Conservation (phyloP, 2,797 vertebrate species). For the Gephyroberyx darwinii region DNA sequence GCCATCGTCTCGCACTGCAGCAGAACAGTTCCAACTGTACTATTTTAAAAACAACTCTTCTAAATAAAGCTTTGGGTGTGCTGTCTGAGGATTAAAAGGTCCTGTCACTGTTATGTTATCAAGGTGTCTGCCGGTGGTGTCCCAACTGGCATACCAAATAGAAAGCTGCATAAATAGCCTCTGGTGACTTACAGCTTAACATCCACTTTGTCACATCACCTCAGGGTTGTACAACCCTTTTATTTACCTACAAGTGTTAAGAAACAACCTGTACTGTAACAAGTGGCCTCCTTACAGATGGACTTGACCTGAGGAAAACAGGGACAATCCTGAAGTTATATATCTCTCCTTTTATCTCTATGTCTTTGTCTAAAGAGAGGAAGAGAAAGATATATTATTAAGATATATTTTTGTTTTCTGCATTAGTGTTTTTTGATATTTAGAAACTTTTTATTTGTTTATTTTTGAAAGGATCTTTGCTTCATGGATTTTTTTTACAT, state of each 20-base stretch:
- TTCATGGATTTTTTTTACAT: too few relatives aligned
- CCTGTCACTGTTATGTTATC: slow-evolving; percentile 29
- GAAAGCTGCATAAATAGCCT: slow-evolving; percentile 44
- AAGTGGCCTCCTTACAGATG: too few relatives aligned
- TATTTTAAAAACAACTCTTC: slow-evolving; percentile 50
- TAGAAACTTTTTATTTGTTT: too few relatives aligned
- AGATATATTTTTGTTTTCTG: too few relatives aligned
- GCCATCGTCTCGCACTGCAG: slow-evolving; percentile 15
- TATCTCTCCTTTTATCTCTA: background rate
- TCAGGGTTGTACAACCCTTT: slow-evolving; percentile 50
- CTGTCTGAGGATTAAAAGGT: slow-evolving; percentile 64
- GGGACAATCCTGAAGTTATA: background rate
- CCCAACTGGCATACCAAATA: slow-evolving; percentile 9
- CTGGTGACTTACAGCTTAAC: slow-evolving; percentile 29
- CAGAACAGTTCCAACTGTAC: slow-evolving; percentile 26
- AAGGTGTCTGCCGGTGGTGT: slow-evolving; percentile 28
- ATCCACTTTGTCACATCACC: slow-evolving; percentile 12
- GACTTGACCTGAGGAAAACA: background rate
- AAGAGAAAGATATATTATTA: too few relatives aligned
- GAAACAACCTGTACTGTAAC: too few relatives aligned
- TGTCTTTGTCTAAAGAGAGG: too few relatives aligned
- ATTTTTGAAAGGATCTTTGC: too few relatives aligned
- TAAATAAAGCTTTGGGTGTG: slow-evolving; percentile 49
- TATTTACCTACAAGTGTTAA: slow-evolving; percentile 34
- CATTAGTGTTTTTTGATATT: too few relatives aligned